Conservation (phyloP, 2,888 invertebrate species). For the Dryadula phaetusa region DNA sequence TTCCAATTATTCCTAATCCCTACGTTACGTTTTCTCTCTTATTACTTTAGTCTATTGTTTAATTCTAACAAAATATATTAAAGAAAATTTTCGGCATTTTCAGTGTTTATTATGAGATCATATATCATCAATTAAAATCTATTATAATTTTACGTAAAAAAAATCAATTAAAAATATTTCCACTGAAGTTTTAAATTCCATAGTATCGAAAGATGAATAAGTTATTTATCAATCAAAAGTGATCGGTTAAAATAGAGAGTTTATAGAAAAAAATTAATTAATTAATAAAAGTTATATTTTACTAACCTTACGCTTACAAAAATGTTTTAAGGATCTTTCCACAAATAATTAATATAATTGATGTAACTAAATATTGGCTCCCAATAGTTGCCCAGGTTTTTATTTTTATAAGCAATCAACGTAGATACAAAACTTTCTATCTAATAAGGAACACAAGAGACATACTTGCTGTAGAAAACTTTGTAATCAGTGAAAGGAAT, state of each 20-base stretch:
- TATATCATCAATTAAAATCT: neutral
- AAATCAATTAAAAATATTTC: too few relatives aligned
- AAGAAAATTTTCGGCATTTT: too few relatives aligned
- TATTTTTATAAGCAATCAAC: slow-evolving; percentile 13
- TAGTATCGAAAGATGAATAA: too few relatives aligned
- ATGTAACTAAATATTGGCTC: neutral
- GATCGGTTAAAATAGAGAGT: too few relatives aligned
- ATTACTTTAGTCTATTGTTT: neutral
- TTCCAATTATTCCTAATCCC: neutral
- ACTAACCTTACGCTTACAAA: neutral
- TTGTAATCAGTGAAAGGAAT: slow-evolving; percentile 26
- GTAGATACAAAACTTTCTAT: slow-evolving; percentile 17
- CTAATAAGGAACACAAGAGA: slow-evolving; percentile 25
- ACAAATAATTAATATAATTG: neutral
- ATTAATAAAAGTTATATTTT: neutral
- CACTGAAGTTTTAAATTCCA: too few relatives aligned
- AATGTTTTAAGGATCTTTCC: neutral
- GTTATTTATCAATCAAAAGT: too few relatives aligned
- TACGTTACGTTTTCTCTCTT: too few relatives aligned
- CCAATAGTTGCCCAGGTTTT: neutral
- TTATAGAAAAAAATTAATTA: neutral
- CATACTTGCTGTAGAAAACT: slow-evolving; percentile 24
- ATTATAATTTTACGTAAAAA: neutral
- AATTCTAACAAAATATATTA: too few relatives aligned
- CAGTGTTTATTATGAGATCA: neutral